Percentiles rank a stretch among this genome's conserved stretches.
Conservation (phyloP, 2,113 vertebrate species). For the Elgaria multicarinata region DNA sequence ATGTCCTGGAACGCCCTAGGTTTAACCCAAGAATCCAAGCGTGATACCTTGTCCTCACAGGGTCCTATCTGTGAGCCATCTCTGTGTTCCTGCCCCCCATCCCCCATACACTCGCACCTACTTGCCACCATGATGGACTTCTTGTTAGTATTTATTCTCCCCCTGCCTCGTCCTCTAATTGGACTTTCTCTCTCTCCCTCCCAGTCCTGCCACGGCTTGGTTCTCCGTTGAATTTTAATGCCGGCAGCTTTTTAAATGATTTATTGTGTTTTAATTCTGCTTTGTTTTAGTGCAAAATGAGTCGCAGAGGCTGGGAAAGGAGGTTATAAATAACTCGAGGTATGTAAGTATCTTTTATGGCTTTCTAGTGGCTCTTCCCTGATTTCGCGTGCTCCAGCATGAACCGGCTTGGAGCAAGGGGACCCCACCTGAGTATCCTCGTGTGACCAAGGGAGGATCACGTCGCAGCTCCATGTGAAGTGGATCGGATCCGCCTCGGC, state of each 20-base stretch:
- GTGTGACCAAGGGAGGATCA: background rate
- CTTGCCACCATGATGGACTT: background rate
- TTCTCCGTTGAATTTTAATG: constrained; percentile 20
- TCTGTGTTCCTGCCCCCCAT: no score
- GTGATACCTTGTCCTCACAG: no score
- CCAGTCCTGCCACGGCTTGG: background rate
- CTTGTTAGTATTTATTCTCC: background rate
- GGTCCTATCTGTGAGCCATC: no score
- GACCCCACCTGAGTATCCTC: fast-evolving
- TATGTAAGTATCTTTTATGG: background rate
- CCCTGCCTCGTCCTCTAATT: background rate
- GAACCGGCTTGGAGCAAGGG: background rate
- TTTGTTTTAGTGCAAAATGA: constrained; percentile 7
- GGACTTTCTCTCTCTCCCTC: background rate
- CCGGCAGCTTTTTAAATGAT: background rate
- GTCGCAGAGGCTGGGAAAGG: constrained; percentile 33
- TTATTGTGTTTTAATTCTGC: constrained; percentile 46
- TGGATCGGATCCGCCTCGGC: background rate
- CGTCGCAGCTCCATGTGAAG: background rate
- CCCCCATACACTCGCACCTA: no score
- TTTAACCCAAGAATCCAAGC: no score
- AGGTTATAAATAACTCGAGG: constrained; percentile 47
- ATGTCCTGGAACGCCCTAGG: no score
- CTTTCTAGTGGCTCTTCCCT: background rate
- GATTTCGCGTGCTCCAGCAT: fast-evolving